These are phyloP conservation scores for Netelia melanura DNA, from an alignment of 2,888 invertebrate genomes.

Conservation along the genomic window DNA sequence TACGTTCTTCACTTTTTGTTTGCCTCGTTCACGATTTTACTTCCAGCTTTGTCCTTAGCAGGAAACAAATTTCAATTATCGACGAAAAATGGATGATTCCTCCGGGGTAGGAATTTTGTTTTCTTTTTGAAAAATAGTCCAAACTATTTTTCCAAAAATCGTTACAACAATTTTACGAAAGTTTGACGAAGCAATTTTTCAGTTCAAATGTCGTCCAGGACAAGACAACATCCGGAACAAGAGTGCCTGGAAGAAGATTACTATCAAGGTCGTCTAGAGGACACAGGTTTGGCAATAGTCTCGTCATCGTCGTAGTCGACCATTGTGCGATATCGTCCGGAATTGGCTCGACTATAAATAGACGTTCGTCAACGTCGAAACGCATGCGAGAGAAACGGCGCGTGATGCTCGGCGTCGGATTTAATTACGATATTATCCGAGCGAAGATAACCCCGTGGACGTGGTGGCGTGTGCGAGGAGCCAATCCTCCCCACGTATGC, in stretches of 20 bases:
- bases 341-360: not conserved
- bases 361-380: conserved; percentile 35
- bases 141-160: too few species aligned
- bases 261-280: not conserved
- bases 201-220: not conserved
- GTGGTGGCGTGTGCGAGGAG: too few species aligned
- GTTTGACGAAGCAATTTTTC: too few species aligned
- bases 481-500: not conserved
- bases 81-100: too few species aligned
- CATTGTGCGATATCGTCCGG: not conserved
- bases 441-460: conserved; percentile 56
- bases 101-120: too few species aligned
- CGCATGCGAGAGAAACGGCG: conserved; percentile 55
- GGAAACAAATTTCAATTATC: too few species aligned
- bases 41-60: too few species aligned
- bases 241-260: not conserved
- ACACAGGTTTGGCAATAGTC: not conserved
- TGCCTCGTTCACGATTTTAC: too few species aligned
- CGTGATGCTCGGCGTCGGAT: conserved; percentile 55
- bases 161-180: too few species aligned
- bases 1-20: too few species aligned
- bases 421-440: conserved; percentile 72
- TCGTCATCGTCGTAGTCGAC: not conserved
- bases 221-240: not conserved
- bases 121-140: too few species aligned